phyloP scores from a whole-genome alignment of 2,797 vertebrate species.

The Chaetodon trifasciatus region DNA sequence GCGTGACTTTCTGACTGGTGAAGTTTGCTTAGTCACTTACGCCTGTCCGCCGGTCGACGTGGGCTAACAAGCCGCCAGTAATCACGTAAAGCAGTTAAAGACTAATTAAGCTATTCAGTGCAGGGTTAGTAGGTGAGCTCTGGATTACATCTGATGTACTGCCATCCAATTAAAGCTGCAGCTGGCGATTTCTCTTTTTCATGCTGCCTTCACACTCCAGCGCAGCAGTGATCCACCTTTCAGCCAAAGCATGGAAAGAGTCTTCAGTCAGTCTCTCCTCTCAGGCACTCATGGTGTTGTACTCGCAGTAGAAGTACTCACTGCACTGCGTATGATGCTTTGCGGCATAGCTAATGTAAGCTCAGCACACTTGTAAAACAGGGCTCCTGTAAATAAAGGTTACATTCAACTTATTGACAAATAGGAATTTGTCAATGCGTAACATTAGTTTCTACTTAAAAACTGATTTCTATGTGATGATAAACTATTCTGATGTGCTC shows the following conservation, averaged over 20 bases:
- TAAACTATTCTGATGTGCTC: too few relatives aligned
- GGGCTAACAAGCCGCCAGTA: not conserved
- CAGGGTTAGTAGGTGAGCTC: slow-evolving; percentile 27
- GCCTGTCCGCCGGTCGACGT: too few relatives aligned
- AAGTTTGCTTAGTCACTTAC: not conserved
- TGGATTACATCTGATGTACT: slow-evolving; percentile 30
- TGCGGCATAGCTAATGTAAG: too few relatives aligned
- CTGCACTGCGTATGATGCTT: too few relatives aligned
- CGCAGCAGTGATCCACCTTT: not conserved
- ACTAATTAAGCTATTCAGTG: slow-evolving; percentile 14
- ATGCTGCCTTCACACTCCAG: not conserved
- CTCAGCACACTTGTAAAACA: too few relatives aligned
- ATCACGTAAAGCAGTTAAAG: slow-evolving; percentile 23
- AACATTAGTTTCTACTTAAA: too few relatives aligned
- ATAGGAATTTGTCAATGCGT: too few relatives aligned
- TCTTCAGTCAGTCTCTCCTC: not conserved
- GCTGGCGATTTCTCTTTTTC: not conserved
- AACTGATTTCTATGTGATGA: too few relatives aligned
- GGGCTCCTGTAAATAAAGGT: too few relatives aligned
- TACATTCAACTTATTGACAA: too few relatives aligned
- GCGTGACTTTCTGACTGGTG: not conserved
- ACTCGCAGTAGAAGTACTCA: not conserved
- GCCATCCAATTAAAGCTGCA: slow-evolving; percentile 24
- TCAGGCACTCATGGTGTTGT: not conserved
- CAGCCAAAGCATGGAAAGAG: not conserved